These are phyloP conservation scores for Bedellia somnulentella DNA, from an alignment of 2,888 invertebrate genomes.

Conservation along the genomic window DNA sequence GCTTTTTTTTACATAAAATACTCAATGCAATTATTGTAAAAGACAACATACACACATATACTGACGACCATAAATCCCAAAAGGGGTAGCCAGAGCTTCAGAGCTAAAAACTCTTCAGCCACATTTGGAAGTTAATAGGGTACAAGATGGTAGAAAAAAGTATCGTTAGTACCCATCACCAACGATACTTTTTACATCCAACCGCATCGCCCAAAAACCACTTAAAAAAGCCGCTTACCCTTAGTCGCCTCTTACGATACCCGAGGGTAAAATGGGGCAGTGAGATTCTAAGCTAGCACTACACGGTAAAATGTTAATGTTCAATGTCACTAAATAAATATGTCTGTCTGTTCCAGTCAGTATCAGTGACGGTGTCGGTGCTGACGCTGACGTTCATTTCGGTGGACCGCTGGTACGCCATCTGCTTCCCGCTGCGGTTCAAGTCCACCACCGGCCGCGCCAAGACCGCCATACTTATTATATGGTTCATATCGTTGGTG, in stretches of 20 bases:
- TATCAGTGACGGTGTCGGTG: constrained; percentile 84
- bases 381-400: constrained; percentile 84
- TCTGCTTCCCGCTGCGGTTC: constrained; percentile 79
- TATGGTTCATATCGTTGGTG: constrained; percentile 71
- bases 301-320: background rate
- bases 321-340: no score
- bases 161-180: background rate
- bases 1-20: background rate
- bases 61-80: no score
- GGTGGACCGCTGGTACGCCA: constrained; percentile 86
- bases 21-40: no score
- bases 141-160: no score
- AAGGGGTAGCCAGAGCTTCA: no score
- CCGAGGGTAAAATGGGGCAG: no score
- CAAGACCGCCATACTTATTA: constrained; percentile 69
- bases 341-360: constrained; percentile 67
- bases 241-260: no score
- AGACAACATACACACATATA: background rate
- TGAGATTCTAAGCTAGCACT: no score
- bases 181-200: background rate
- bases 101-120: no score
- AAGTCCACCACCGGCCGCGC: constrained; percentile 75
- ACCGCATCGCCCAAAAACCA: no score
- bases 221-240: no score
- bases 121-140: no score